Conservation (phyloP, 2,888 invertebrate genomes). For the Diaphora mendica region DNA sequence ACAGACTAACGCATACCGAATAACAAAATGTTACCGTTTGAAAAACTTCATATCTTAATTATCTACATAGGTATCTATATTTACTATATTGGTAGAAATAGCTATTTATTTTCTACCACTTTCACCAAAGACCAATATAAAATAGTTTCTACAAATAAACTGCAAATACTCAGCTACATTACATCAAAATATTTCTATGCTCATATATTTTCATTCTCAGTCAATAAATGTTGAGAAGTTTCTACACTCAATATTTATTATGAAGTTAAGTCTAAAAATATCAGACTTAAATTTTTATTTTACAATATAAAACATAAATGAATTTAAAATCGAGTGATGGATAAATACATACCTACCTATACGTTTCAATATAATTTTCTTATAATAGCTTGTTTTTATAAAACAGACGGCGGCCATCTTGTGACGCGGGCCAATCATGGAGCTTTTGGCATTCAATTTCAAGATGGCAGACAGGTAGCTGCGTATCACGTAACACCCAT, state of each 20-base stretch:
- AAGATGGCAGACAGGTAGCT: conserved; percentile 73
- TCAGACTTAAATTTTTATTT: conserved; percentile 2
- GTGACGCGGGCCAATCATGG: conserved; percentile 73
- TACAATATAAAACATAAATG: not conserved
- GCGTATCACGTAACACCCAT: conserved; percentile 65
- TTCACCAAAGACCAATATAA: conserved; percentile 14
- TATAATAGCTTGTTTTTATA: conserved; percentile 56
- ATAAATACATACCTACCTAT: conserved; percentile 14
- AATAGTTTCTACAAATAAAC: not conserved
- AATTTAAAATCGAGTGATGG: not conserved
- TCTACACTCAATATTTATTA: conserved; percentile 3
- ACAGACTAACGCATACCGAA: conserved; percentile 48
- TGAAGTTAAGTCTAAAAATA: conserved; percentile 4
- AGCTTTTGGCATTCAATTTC: conserved; percentile 58
- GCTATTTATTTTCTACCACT: conserved; percentile 20
- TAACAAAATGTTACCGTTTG: conserved; percentile 38
- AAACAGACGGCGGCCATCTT: conserved; percentile 77
- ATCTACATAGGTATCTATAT: not conserved
- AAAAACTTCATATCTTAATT: conserved; percentile 13
- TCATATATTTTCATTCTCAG: conserved; percentile 10
- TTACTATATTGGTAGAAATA: conserved; percentile 14
- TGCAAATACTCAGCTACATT: conserved; percentile 12
- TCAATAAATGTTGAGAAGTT: conserved; percentile 14
- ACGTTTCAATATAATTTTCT: conserved; percentile 47
- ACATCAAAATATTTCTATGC: not conserved